Conservation (phyloP, 2,797 vertebrate species). For the Clarias pachynema region DNA sequence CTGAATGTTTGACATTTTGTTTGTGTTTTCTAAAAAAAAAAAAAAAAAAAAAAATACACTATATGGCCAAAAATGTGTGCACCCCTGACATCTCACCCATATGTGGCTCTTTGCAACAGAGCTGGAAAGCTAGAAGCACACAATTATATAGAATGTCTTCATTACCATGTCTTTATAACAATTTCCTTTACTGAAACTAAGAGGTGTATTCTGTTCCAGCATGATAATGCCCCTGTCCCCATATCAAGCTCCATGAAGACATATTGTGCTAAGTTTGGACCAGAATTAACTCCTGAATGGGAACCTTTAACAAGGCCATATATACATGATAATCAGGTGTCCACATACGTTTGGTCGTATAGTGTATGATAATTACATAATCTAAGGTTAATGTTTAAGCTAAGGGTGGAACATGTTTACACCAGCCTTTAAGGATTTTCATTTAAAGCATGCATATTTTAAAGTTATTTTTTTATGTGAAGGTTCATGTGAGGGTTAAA, state of each 20-base stretch:
- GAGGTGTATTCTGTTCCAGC: background rate
- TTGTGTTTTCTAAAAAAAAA: background rate
- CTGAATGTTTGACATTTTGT: background rate
- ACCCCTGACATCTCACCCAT: background rate
- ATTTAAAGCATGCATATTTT: background rate
- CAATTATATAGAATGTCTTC: background rate
- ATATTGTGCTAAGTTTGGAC: background rate
- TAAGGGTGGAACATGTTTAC: background rate
- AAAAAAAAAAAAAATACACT: too few relatives aligned
- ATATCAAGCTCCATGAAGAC: background rate
- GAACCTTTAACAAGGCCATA: background rate
- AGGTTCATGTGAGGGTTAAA: too few relatives aligned
- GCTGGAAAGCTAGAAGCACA: background rate
- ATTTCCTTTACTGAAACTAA: background rate
- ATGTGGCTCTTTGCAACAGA: background rate
- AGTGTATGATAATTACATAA: background rate
- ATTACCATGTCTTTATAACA: background rate
- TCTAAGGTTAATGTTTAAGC: background rate
- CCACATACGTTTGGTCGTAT: background rate
- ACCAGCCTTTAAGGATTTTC: background rate
- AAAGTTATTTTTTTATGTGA: background rate
- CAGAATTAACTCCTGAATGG: background rate
- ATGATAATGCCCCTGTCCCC: background rate
- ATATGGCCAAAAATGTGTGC: background rate
- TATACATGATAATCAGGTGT: background rate